Base-by-base conservation (phyloP, 2,113 vertebrate species). In the Xyrauchen texanus region DNA sequence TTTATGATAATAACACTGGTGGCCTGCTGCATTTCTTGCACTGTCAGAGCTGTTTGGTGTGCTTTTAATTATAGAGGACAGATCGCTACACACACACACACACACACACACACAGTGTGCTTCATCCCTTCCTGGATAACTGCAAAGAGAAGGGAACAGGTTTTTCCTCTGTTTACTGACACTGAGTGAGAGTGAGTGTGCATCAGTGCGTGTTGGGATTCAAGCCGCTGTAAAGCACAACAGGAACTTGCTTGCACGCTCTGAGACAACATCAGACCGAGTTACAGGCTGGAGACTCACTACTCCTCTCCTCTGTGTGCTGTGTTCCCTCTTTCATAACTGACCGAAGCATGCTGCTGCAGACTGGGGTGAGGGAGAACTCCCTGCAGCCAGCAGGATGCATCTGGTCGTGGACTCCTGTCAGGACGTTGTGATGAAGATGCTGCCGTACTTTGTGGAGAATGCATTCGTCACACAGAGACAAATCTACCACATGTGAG, bases 401-500 rank as follows among this genome's bases (percentile, higher is more conserved):
- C 91, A 91, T 90, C 88, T 92, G 83, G 85, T 89, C 45, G 79
- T 89, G 77, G 88, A 88, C 63, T 81, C 88, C 68, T 81, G 88
- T 70, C 89, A 89, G 80, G 86, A 88, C 80, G 87, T 84, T 7
- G 53, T 90, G 83, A 83, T 93, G 87, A 92, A 90, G 90, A 92
- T 93, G 89, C 79, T 94, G 69, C 92, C 92, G 5, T 92, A 91
- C 86, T 93, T 94, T 77, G 89, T 91, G 88, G 87, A 92, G 85
- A 93, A 93, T 8, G 90, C 91, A 0, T 89, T 92, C 76, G 74
- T 92, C 82, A 93, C 90, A 42, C 92, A 92, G 85, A 88, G 73
- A 60, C 90, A 93, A 86, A 92, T 93, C 84, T 89, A 90, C 81
- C 88, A 88, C 85, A 92, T 94, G 92, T 94, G 85, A 94, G 93